phyloP scores from a whole-genome alignment of 2,797 vertebrate species.

The Emys orbicularis region DNA sequence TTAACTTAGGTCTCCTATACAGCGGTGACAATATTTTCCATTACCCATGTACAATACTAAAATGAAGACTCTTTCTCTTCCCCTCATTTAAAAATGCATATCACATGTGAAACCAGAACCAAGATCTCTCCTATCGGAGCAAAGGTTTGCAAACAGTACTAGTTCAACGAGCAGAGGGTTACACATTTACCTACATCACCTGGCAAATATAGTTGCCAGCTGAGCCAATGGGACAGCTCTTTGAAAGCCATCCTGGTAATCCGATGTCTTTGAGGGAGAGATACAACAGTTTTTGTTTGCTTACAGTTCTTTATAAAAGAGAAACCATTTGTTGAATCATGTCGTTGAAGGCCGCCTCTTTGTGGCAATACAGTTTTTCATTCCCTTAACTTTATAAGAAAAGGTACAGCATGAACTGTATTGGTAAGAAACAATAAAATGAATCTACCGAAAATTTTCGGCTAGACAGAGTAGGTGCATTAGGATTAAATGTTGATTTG shows the following conservation, averaged over 20 bases:
- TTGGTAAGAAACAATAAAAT: background rate
- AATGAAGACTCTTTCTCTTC: background rate
- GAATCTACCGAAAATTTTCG: background rate
- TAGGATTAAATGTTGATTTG: background rate
- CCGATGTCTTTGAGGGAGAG: rapidly evolving
- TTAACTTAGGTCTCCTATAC: background rate
- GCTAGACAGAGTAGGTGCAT: rapidly evolving
- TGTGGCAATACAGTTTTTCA: background rate
- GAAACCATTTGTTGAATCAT: background rate
- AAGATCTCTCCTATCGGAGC: background rate
- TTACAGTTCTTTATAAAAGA: background rate
- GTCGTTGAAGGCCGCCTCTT: background rate
- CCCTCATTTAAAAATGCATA: background rate
- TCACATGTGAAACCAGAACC: background rate
- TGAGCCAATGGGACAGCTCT: background rate
- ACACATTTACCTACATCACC: background rate
- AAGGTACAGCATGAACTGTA: rapidly evolving
- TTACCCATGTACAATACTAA: background rate
- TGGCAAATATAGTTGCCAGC: rapidly evolving
- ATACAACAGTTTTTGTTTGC: rapidly evolving
- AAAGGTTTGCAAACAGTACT: slow-evolving; percentile 43
- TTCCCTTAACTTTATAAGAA: background rate
- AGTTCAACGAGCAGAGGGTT: slow-evolving; percentile 40
- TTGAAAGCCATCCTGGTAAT: rapidly evolving
- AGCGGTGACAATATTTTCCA: background rate